Evolutionary conservation across 2,797 vertebrate genomes (phyloP), one percentile per base, ranked within the genome.

Genomic region (Falco novaeseelandiae): DNA sequence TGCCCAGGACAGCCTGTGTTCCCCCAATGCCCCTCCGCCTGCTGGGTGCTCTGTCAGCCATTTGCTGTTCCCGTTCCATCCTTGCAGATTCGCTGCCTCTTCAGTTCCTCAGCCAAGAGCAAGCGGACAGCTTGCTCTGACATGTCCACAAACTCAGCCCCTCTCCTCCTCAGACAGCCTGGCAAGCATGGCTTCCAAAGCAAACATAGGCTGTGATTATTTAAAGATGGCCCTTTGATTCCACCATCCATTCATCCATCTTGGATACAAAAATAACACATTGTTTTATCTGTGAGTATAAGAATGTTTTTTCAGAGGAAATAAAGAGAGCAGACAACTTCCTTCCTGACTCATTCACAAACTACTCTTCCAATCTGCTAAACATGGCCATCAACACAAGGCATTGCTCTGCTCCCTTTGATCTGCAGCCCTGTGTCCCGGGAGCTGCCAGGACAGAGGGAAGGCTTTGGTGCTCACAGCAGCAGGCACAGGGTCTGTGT

Each of bases 251-350:
- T 97, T 98, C 96, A 97, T 97, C 97, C 97, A 95, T 93, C 95
- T 95, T 46, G 12, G 95, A 97, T 95, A 96, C 97, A 98, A 98
- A 98, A 98, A 98, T 98, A 98, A 97, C 97, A 92, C 97, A 98
- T 97, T 97, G 98, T 98, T 98, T 98, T 98, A 98, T 98, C 97
- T 98, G 76, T 85, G 94, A 96, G 94, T 93, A 98, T 98, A 98
- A 97, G 96, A 97, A 96, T 96, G 27, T 95, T 97, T 98, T 98
- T 98, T 98, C 98, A 97, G 97, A 98, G 99, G 98, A 99, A 99
- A 99, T 99, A 98, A 98, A 99, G 98, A 98, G 81, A 98, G 99
- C 98, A 99, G 99, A 99, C 99, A 83, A 97, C 96, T 99, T 99
- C 99, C 99, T 99, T 99, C 99, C 99, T 99, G 98, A 95, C 96